phyloP scores from a whole-genome alignment of 2,797 vertebrate genomes.

The Hemibagrus guttatus region DNA sequence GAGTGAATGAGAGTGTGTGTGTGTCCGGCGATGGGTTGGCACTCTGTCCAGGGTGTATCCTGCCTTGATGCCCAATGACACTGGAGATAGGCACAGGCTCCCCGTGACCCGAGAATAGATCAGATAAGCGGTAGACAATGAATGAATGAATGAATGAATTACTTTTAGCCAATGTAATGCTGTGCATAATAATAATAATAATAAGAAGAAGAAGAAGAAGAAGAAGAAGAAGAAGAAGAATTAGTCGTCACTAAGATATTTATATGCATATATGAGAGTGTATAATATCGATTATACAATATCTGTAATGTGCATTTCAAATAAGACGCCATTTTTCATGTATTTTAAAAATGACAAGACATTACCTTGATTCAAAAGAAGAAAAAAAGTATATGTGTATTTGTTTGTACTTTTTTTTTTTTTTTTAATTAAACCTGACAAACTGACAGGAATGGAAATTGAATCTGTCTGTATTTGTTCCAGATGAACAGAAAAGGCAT shows the following conservation, averaged over 20 bases:
- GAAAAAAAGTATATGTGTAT: not conserved
- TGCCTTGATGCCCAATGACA: too few species aligned
- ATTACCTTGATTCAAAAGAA: not conserved
- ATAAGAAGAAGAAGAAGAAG: too few species aligned
- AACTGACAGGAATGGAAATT: not conserved
- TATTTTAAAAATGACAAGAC: not conserved
- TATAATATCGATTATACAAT: not conserved
- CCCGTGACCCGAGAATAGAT: too few species aligned
- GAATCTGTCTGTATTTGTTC: not conserved
- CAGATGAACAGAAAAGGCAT: not conserved
- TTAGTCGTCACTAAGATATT: not conserved
- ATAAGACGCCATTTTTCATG: not conserved
- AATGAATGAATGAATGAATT: too few species aligned
- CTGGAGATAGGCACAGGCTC: too few species aligned
- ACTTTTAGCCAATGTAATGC: too few species aligned
- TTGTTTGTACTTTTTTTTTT: not conserved
- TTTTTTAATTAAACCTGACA: not conserved
- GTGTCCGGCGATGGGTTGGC: too few species aligned
- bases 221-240: too few species aligned
- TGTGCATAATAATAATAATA: too few species aligned
- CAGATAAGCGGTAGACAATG: too few species aligned
- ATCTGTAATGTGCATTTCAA: not conserved
- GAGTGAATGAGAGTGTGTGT: too few species aligned
- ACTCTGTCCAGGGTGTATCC: too few species aligned
- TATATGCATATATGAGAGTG: not conserved